Percentiles rank a stretch among this genome's conserved stretches.
phyloP scores from a whole-genome alignment of 2,113 vertebrate species.

The Typhlomys cinereus region DNA sequence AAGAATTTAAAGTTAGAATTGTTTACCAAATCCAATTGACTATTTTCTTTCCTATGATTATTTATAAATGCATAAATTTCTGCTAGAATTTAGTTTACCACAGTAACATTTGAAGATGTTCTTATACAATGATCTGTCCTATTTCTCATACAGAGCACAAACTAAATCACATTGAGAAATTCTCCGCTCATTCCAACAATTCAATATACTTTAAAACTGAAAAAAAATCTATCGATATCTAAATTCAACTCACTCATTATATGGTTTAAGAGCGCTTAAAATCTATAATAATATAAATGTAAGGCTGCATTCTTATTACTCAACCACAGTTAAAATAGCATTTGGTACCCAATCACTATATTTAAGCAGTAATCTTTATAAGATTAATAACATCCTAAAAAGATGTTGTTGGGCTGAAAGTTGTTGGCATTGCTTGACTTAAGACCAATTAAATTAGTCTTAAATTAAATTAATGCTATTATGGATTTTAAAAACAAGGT shows the following conservation, averaged over 20 bases:
- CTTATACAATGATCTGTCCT: conserved; percentile 1
- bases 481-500: conserved; percentile 41
- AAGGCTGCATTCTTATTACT: conserved; percentile 22
- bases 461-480: too few species aligned
- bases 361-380: conserved; percentile 44
- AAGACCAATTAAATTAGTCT: too few species aligned
- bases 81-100: conserved; percentile 48
- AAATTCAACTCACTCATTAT: conserved; percentile 13
- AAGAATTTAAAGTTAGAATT: conserved; percentile 38
- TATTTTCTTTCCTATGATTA: not conserved
- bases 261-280: conserved; percentile 3
- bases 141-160: conserved; percentile 4
- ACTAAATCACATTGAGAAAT: conserved; percentile 48
- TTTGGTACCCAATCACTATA: not conserved
- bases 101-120: conserved; percentile 51
- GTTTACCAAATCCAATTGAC: conserved; percentile 10
- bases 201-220: conserved; percentile 22
- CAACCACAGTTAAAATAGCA: conserved; percentile 15
- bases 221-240: conserved; percentile 45
- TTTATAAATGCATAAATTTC: conserved; percentile 33
- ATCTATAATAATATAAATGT: not conserved
- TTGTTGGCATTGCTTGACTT: not conserved
- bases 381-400: conserved; percentile 39
- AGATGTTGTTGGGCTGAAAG: not conserved
- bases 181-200: conserved; percentile 25